Evolutionary conservation across 2,797 vertebrate species (phyloP).

Genomic region (Chloroceryle amazona): DNA sequence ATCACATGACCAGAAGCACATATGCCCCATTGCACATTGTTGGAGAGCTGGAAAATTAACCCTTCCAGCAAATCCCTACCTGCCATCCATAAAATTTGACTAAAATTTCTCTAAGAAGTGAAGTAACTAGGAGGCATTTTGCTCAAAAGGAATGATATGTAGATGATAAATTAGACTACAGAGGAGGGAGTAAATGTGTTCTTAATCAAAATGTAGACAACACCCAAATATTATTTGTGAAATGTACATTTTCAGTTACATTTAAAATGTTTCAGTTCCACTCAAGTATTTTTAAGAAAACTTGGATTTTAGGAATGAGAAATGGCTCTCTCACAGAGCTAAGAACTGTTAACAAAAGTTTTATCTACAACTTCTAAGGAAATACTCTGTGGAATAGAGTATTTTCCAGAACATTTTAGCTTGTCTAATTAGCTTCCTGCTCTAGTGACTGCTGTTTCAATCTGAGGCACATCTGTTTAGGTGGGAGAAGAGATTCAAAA

Average conservation of each 20-base stretch:
- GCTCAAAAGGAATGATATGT: neutral
- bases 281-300: neutral
- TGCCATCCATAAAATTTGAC: neutral
- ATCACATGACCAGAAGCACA: conserved; percentile 58
- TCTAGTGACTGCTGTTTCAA: neutral
- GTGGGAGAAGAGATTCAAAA: neutral
- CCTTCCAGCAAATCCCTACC: neutral
- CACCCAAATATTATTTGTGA: neutral
- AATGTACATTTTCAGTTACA: neutral
- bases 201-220: neutral
- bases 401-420: neutral
- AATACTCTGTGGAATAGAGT: neutral
- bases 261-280: neutral
- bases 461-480: neutral
- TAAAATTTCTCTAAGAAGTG: neutral
- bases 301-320: neutral
- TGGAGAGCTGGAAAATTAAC: conserved; percentile 38
- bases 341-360: neutral
- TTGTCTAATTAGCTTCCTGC: neutral
- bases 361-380: neutral
- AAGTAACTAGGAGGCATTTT: neutral
- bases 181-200: neutral
- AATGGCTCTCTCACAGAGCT: neutral
- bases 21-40: conserved; percentile 35
- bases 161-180: neutral